Evolutionary conservation across 1,140 invertebrate species (phyloP).

Genomic region (Magallana angulata): DNA sequence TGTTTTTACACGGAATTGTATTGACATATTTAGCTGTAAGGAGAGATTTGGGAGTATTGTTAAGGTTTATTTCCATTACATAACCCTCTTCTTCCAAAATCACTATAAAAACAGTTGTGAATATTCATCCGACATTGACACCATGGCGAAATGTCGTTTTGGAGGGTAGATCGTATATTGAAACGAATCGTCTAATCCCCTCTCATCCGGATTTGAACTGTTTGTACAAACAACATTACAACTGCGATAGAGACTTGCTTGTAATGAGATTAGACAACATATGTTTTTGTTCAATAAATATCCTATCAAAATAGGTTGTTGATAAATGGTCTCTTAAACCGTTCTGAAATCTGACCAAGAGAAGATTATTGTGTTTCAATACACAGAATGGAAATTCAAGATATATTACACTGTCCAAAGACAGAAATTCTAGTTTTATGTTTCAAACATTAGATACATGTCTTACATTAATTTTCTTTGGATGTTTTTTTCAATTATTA

Average conservation of each 20-base stretch:
- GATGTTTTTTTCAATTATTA: too few relatives aligned
- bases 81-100: conserved; percentile 5
- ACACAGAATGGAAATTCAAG: too few relatives aligned
- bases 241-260: conserved; percentile 12
- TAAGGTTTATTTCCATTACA: conserved; percentile 23
- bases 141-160: conserved; percentile 29
- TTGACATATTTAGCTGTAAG: conserved; percentile 38
- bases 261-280: conserved; percentile 30
- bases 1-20: conserved; percentile 13
- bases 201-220: conserved; percentile 33
- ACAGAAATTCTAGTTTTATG: too few relatives aligned
- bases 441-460: too few relatives aligned
- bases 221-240: conserved; percentile 36
- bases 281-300: conserved; percentile 23
- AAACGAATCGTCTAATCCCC: background rate
- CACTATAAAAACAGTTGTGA: conserved; percentile 11
- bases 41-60: conserved; percentile 13
- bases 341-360: too few relatives aligned
- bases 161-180: background rate
- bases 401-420: too few relatives aligned
- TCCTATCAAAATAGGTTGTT: background rate
- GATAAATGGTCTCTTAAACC: conserved; percentile 2
- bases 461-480: too few relatives aligned
- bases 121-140: conserved; percentile 27
- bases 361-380: too few relatives aligned